Base-by-base conservation (phyloP, 2,888 invertebrate genomes). In the Stenodema calcarata region DNA sequence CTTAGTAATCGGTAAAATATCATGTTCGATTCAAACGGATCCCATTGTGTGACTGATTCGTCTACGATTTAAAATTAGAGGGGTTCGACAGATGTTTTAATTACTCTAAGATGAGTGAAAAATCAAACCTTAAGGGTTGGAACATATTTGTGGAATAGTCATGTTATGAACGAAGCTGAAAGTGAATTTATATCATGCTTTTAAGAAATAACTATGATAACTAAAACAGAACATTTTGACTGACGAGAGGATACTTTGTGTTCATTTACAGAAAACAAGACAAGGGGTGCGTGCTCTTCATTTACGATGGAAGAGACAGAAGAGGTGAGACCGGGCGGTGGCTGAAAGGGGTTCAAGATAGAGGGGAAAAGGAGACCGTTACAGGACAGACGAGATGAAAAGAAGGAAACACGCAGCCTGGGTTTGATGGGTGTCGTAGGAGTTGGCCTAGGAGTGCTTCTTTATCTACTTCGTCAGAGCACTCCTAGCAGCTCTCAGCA, bases 391-490 rank as follows among this genome's bases (percentile, higher is more conserved):
- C 69, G 82, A 86, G 86, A 86, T 86, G 86, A 86, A 86, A 86
- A 81, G 86, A 81, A 80, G 81, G 86, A 86, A 86, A 86, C 54
- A 86, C 78, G 78, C 54, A 81, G 75, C 42, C 62, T 79, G 73
- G 75, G 86, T 73, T 82, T 86, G 80, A 86, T 86, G 86, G 86
- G 86, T 73, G 86, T 78, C 86, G 86, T 86, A 69, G 86, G 86
- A 75, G 86, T 86, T 47, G 86, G 86, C 12, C 86, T 86, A 73
- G 86, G 86, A 82, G 86, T 86, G 81, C 80, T 86, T 30, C 75
- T 86, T 28, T 86, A 86, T 73, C 81, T 86, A 47, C 62, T 86
- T 23, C 86, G 78, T 16, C 78, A 80, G n/a, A 78, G 86, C 78
- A 75, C 86, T 81, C 86, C 86, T 69, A 86, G 86, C 86, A 70